A percentile compares a stretch with the other conserved stretches of the same genome.
phyloP scores from a whole-genome alignment of 2,888 invertebrate genomes.

The Sminthurides aquaticus region DNA sequence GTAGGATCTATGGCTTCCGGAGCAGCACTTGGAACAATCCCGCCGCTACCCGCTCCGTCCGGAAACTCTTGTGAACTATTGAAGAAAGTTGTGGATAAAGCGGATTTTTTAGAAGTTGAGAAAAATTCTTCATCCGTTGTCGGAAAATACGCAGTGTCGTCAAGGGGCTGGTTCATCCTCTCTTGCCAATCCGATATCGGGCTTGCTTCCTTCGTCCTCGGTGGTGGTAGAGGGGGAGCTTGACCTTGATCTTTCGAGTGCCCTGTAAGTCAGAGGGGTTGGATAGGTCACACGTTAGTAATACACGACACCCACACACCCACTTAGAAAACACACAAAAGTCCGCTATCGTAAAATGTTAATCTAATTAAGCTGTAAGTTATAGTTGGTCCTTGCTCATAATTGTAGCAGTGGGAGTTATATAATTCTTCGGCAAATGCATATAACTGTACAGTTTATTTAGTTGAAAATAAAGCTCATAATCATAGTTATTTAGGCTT shows the following conservation, averaged over 20 bases:
- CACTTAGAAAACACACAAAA: too few relatives aligned
- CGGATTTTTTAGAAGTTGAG: not conserved
- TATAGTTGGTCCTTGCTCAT: too few relatives aligned
- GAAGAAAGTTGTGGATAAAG: not conserved
- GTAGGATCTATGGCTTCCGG: not conserved
- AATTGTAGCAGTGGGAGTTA: too few relatives aligned
- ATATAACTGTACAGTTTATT: too few relatives aligned
- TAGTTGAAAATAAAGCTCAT: too few relatives aligned
- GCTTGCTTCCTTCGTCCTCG: conserved; percentile 8
- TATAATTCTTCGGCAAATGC: too few relatives aligned
- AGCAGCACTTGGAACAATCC: not conserved
- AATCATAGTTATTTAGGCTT: too few relatives aligned
- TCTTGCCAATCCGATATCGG: conserved; percentile 42
- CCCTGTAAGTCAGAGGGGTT: too few relatives aligned
- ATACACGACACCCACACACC: conserved; percentile 3
- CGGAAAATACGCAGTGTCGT: conserved; percentile 33
- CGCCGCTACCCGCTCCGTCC: not conserved
- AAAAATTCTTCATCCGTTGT: conserved; percentile 26
- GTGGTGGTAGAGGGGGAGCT: conserved; percentile 15
- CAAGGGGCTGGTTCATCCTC: conserved; percentile 40
- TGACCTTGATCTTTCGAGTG: conserved; percentile 13
- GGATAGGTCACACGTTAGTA: not conserved
- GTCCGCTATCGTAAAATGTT: too few relatives aligned
- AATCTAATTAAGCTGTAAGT: too few relatives aligned
- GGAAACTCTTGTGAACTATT: not conserved